Evolutionary conservation across 2,888 invertebrate species (phyloP).

Genomic region (Polydrusus pterygomalis): DNA sequence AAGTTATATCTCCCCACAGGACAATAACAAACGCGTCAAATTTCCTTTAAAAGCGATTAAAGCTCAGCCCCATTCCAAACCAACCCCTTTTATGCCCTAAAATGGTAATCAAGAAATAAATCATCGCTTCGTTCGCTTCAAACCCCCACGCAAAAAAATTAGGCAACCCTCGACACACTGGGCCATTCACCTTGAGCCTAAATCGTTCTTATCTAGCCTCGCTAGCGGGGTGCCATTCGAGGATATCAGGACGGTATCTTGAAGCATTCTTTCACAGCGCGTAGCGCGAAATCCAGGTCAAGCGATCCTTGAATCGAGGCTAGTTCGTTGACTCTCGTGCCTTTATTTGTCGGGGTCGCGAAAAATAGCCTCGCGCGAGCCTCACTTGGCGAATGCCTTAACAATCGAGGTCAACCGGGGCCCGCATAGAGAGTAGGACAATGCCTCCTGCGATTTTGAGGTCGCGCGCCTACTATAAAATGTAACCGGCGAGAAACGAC

Average conservation of each 20-base stretch:
- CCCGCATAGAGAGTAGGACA: slow-evolving; percentile 69
- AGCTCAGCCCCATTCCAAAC: background rate
- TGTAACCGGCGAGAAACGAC: slow-evolving; percentile 33
- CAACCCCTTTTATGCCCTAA: slow-evolving; percentile 1
- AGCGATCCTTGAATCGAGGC: slow-evolving; percentile 62
- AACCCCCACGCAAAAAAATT: slow-evolving; percentile 51
- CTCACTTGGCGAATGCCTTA: slow-evolving; percentile 60
- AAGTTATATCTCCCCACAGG: background rate
- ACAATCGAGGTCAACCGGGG: slow-evolving; percentile 68
- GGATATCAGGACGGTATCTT: slow-evolving; percentile 33
- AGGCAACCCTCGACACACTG: slow-evolving; percentile 48
- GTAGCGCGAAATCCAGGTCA: slow-evolving; percentile 65
- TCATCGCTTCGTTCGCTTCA: slow-evolving; percentile 14
- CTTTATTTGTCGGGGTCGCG: slow-evolving; percentile 65
- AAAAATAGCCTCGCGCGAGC: slow-evolving; percentile 62
- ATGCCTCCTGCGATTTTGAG: slow-evolving; percentile 72
- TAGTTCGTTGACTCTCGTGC: slow-evolving; percentile 63
- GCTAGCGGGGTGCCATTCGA: slow-evolving; percentile 3
- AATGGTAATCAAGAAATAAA: slow-evolving; percentile 21
- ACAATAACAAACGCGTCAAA: background rate
- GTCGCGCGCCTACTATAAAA: slow-evolving; percentile 66
- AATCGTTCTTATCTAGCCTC: slow-evolving; percentile 60
- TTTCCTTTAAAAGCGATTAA: slow-evolving; percentile 14
- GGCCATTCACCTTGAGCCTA: slow-evolving; percentile 67
- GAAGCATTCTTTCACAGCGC: slow-evolving; percentile 44